Percentiles rank a stretch among this genome's conserved stretches.
Conservation (phyloP, 2,888 invertebrate genomes). For the Cheilosia soror region DNA sequence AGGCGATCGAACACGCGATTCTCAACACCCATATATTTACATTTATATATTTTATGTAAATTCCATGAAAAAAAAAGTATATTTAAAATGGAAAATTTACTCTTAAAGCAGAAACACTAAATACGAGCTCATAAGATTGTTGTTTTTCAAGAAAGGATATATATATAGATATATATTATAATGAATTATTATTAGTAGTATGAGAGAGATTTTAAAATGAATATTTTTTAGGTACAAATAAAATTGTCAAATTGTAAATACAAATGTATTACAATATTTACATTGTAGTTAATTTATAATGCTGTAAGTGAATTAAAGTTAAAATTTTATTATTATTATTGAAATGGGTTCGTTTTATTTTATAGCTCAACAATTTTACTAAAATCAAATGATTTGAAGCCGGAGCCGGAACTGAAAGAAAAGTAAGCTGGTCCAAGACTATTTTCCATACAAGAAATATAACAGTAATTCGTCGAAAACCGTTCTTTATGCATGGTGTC, state of each 20-base stretch:
- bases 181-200: conserved; percentile 28
- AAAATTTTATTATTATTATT: conserved; percentile 72
- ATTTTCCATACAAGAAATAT: too few species aligned
- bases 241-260: conserved; percentile 67
- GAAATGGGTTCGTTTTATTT: conserved; percentile 32
- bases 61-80: conserved; percentile 41
- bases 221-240: conserved; percentile 73
- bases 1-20: conserved; percentile 38
- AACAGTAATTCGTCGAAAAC: too few species aligned
- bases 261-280: conserved; percentile 69
- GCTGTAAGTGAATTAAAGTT: conserved; percentile 70
- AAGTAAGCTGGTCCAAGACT: neutral
- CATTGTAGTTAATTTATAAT: conserved; percentile 64
- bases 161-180: neutral
- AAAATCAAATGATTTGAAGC: neutral
- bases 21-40: conserved; percentile 41
- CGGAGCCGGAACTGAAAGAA: neutral
- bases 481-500: too few species aligned
- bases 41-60: conserved; percentile 53
- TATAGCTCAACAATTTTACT: neutral
- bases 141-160: conserved; percentile 40
- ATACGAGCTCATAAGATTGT: conserved; percentile 54
- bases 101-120: conserved; percentile 17
- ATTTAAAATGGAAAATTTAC: conserved; percentile 48
- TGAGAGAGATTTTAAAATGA: conserved; percentile 67